Evolutionary conservation across 2,888 invertebrate species (phyloP).

Genomic region (Agonopterix alstromeriana): DNA sequence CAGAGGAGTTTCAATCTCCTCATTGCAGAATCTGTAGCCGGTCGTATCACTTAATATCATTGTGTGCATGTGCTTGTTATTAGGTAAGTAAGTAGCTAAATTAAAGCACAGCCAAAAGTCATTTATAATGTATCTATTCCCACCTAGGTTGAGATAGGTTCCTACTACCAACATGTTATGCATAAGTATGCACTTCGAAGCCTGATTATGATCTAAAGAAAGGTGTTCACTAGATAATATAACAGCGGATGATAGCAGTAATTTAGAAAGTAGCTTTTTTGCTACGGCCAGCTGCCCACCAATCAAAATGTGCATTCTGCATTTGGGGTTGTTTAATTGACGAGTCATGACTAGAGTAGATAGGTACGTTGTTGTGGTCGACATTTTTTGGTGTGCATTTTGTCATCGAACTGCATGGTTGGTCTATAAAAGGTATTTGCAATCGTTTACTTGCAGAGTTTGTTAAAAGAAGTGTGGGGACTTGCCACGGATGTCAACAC

Average conservation of each 20-base stretch:
- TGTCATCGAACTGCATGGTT: too few relatives aligned
- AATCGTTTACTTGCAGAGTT: too few relatives aligned
- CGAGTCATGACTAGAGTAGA: slow-evolving; percentile 42
- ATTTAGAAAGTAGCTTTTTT: slow-evolving; percentile 69
- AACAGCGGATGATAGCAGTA: slow-evolving; percentile 51
- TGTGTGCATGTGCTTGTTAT: too few relatives aligned
- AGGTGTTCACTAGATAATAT: slow-evolving; percentile 46
- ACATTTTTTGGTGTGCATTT: neutral
- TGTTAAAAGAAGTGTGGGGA: too few relatives aligned
- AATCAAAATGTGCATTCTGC: slow-evolving; percentile 63
- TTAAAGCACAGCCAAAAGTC: too few relatives aligned
- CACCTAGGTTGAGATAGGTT: neutral
- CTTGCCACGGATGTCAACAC: too few relatives aligned
- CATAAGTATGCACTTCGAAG: slow-evolving; percentile 43
- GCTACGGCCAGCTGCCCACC: slow-evolving; percentile 65
- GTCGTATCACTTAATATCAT: too few relatives aligned
- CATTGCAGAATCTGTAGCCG: too few relatives aligned
- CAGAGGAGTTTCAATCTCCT: too few relatives aligned
- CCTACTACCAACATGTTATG: slow-evolving; percentile 36
- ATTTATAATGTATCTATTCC: too few relatives aligned
- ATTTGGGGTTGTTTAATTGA: slow-evolving; percentile 57
- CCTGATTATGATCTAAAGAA: slow-evolving; percentile 53
- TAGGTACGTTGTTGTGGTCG: slow-evolving; percentile 29
- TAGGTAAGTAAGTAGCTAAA: too few relatives aligned
- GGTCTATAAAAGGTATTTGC: too few relatives aligned